Conservation (phyloP, 2,797 vertebrate genomes). For the Gymnocypris eckloni region DNA sequence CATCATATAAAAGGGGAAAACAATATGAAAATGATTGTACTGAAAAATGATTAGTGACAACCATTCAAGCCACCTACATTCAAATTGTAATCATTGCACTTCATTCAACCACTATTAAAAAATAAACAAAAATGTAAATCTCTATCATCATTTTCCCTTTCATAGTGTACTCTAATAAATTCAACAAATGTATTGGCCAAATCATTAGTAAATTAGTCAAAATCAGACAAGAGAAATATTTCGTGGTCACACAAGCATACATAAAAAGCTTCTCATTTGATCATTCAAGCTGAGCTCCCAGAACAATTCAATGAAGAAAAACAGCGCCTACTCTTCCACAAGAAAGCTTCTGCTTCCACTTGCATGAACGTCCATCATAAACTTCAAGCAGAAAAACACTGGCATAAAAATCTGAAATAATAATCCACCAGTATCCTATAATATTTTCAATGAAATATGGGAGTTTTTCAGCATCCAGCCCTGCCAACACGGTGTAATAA, state of each 20-base stretch:
- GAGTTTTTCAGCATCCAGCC: neutral
- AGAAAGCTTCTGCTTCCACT: slow-evolving; percentile 20
- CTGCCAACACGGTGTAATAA: slow-evolving; percentile 25
- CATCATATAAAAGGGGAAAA: neutral
- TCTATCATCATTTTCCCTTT: neutral
- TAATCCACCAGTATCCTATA: slow-evolving; percentile 33
- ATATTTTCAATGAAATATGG: slow-evolving; percentile 30
- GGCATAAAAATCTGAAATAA: slow-evolving; percentile 32
- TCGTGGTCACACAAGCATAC: slow-evolving; percentile 14
- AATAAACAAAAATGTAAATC: neutral
- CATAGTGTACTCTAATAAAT: neutral
- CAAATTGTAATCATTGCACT: neutral
- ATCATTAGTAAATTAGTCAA: slow-evolving; percentile 13
- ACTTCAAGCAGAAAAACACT: neutral
- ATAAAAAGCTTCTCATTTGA: slow-evolving; percentile 30
- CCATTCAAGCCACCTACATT: slow-evolving; percentile 11
- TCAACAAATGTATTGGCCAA: slow-evolving; percentile 1
- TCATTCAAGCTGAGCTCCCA: slow-evolving; percentile 17
- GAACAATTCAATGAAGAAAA: neutral
- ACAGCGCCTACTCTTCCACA: neutral
- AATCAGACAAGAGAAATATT: slow-evolving; percentile 5
- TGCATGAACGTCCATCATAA: slow-evolving; percentile 16
- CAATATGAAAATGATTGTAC: neutral
- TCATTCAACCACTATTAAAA: neutral
- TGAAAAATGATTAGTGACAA: neutral